Conservation (phyloP, 2,113 vertebrate genomes). For the Pseudorectes ferrugineus region DNA sequence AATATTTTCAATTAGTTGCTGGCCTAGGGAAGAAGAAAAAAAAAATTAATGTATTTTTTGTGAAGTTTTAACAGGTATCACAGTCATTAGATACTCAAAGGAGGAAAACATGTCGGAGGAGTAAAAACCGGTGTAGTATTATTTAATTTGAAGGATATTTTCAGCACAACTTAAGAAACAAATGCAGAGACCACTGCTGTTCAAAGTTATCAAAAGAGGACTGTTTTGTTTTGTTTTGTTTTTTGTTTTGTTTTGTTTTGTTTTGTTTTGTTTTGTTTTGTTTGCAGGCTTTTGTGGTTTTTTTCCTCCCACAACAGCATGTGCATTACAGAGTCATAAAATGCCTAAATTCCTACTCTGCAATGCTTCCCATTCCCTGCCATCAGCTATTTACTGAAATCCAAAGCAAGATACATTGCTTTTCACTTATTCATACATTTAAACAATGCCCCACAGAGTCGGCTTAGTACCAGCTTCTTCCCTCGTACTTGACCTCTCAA, state of each 20-base stretch:
- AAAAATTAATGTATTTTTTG: not conserved
- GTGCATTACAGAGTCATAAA: not conserved
- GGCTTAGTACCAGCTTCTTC: not conserved
- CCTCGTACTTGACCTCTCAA: accelerated
- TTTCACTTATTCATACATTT: not conserved
- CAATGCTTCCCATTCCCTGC: not conserved
- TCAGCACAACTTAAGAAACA: not conserved
- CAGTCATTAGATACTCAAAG: not conserved
- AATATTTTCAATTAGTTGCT: not conserved
- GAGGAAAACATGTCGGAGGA: not conserved
- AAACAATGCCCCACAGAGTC: not conserved
- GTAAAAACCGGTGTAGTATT: not conserved
- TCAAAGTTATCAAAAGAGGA: not conserved
- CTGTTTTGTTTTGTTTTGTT: not conserved
- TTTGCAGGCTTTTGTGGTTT: not conserved
- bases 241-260: not conserved
- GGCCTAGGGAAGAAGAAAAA: not conserved
- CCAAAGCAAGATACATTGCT: not conserved
- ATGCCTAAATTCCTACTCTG: not conserved
- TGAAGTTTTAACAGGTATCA: not conserved
- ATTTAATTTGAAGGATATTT: not conserved
- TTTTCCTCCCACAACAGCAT: too few relatives aligned
- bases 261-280: not conserved
- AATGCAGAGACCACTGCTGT: not conserved
- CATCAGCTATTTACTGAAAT: not conserved